Conservation (phyloP, 2,888 invertebrate species). For the Ecdyonurus torrentis region DNA sequence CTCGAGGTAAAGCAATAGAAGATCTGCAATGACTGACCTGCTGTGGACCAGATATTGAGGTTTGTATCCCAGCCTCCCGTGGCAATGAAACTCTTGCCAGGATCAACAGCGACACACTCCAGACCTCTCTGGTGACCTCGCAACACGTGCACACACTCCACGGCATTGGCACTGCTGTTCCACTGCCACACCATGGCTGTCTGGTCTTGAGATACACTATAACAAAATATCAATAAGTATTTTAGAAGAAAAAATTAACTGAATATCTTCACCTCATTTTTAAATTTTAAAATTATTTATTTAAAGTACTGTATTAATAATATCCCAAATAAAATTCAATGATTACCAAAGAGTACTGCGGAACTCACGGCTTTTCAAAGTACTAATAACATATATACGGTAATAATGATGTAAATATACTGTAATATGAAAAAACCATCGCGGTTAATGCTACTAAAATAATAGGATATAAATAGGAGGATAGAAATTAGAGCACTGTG, state of each 20-base stretch:
- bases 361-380: conserved; percentile 22
- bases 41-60: conserved; percentile 76
- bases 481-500: no score
- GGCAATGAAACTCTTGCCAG: conserved; percentile 38
- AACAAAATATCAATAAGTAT: conserved; percentile 10
- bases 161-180: conserved; percentile 53
- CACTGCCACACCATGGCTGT: conserved; percentile 82
- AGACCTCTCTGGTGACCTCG: conserved; percentile 86
- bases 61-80: conserved; percentile 89
- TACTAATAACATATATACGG: no score
- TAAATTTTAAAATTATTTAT: not conserved
- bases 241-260: no score
- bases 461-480: no score
- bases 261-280: no score
- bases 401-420: no score
- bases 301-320: not conserved
- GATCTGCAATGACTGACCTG: no score
- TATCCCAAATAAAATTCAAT: conserved; percentile 8
- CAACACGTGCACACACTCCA: conserved; percentile 63
- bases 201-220: conserved; percentile 80
- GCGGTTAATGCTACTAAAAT: no score
- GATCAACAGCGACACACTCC: conserved; percentile 68
- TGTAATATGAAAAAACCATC: no score
- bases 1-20: no score
- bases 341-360: no score